Evolutionary conservation across 2,888 invertebrate species (phyloP), one percentile per base, ranked within the genome.

Genomic region (Leistus spinibarbis): DNA sequence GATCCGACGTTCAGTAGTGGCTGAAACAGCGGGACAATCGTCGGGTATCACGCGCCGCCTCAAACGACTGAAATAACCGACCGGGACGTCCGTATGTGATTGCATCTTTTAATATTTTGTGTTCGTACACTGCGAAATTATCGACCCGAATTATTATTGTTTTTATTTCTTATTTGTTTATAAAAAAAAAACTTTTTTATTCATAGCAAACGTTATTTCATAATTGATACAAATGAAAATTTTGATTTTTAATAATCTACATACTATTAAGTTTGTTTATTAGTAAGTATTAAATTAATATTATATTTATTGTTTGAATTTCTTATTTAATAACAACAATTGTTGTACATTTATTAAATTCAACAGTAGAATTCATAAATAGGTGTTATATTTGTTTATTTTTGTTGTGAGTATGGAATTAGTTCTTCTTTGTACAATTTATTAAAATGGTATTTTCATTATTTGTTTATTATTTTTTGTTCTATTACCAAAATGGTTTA

Each of bases 21-120:
- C 19, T 57, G 57, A 19, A 57, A 16, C 57, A 19, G 17, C 57
- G 64, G 22, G 64, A 16, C 16, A 60, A 24, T 20, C 64, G 24
- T 64, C 27, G 20, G 64, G 16, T 16, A 23, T 64, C 64, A 64
- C 64, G 64, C 24, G 64, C 24, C 24, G 23, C 13, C 23, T 22
- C n/a, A 10, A 24, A 10, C 16, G 64, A 64, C 24, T 24, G 64
- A 64, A 64, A 64, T 64, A 64, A 40, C 64, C 64, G 27, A 20
- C 16, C 16, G 4, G 23, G 16, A 64, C 64, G 64, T 64, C 20
- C 27, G 64, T 64, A 64, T 23, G 64, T 64, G 64, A 17, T 64
- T 64, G 57, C 57, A 19, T 57, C 57, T 40, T 40, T 10, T 40
- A 40, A 40, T 40, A 40, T 2, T 40, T 40, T 40, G 40, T 40